These are phyloP conservation scores for Varecia variegata DNA, from an alignment of 2,797 vertebrate genomes.

Conservation along the genomic window DNA sequence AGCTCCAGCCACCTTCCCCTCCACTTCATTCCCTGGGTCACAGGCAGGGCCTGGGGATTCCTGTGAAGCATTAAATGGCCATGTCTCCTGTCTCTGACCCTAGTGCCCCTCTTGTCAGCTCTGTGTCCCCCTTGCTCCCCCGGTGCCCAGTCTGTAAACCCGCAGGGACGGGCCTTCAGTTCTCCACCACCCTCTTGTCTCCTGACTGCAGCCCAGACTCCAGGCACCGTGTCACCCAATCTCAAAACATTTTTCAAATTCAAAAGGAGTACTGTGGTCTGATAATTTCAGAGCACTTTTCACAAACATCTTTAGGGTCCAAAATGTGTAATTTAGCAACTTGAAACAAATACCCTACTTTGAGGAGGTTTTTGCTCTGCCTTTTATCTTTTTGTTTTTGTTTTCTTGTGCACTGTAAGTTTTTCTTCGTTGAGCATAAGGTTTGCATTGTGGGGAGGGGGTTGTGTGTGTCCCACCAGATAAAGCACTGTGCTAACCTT, in stretches of 20 bases:
- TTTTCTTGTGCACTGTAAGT: not conserved
- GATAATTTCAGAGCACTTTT: not conserved
- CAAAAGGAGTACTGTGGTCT: not conserved
- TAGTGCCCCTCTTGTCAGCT: not conserved
- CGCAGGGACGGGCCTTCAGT: not conserved
- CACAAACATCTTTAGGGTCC: not conserved
- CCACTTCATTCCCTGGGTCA: not conserved
- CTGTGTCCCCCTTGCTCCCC: not conserved
- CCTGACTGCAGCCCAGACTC: not conserved
- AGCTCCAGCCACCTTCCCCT: not conserved
- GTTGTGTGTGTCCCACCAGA: not conserved
- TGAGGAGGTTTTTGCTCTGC: not conserved
- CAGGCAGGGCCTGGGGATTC: not conserved
- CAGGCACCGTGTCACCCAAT: not conserved
- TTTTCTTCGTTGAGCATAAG: conserved; percentile 16
- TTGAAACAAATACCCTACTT: conserved; percentile 11
- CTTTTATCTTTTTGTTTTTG: not conserved
- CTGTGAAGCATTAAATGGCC: not conserved
- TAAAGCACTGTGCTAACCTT: not conserved
- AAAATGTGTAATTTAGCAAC: not conserved
- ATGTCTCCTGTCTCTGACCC: not conserved
- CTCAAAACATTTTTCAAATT: not conserved
- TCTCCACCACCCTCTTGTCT: not conserved
- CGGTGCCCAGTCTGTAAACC: not conserved
- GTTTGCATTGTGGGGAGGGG: not conserved